Evolutionary conservation across 2,113 vertebrate species (phyloP).

Genomic region (Serilophus lunatus): DNA sequence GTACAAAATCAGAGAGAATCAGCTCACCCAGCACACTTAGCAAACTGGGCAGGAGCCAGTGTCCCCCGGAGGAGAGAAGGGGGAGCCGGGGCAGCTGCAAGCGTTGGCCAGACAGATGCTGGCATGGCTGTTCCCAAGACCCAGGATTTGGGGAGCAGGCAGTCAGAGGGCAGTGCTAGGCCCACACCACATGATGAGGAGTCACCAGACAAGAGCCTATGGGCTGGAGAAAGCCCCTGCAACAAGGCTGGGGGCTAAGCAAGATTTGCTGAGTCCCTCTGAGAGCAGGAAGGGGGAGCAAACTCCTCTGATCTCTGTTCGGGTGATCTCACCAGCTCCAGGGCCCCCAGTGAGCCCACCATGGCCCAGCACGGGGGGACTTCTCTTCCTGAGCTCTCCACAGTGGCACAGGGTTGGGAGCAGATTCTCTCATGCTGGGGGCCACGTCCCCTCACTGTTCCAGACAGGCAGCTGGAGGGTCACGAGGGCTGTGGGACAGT

Average conservation of each 20-base stretch:
- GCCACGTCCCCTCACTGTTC: not conserved
- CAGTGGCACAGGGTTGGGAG: not conserved
- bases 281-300: fast-evolving
- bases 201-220: not conserved
- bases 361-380: not conserved
- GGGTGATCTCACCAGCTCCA: not conserved
- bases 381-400: not conserved
- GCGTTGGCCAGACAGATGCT: not conserved
- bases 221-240: not conserved
- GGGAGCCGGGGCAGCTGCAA: fast-evolving
- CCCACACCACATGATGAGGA: not conserved
- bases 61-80: not conserved
- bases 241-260: not conserved
- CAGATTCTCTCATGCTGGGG: not conserved
- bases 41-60: not conserved
- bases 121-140: not conserved
- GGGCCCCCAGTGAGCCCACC: not conserved
- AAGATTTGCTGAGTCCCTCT: not conserved
- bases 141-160: not conserved
- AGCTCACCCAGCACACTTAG: not conserved
- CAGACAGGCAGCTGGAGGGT: not conserved
- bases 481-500: not conserved
- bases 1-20: not conserved
- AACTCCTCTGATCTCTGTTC: not conserved
- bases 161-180: not conserved